phyloP scores from a whole-genome alignment of 2,888 invertebrate genomes.

The Lochmaea capreae region DNA sequence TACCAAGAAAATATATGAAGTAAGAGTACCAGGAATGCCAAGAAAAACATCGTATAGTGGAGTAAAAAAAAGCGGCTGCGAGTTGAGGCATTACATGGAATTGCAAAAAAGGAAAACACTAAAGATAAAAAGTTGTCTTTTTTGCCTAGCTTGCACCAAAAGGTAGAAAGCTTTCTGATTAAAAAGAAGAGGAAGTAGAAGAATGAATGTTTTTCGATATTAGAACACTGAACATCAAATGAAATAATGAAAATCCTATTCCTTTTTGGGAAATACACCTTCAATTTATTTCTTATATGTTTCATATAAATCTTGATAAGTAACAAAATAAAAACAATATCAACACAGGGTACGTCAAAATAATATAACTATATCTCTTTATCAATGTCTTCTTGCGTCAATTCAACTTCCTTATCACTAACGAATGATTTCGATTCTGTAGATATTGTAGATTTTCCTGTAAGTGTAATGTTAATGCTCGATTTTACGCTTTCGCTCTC shows the following conservation, averaged over 20 bases:
- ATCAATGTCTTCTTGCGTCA: slow-evolving; percentile 11
- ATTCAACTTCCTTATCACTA: slow-evolving; percentile 10
- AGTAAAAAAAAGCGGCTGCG: too few species aligned
- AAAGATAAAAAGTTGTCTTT: too few species aligned
- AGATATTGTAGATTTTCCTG: background rate
- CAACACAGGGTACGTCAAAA: background rate
- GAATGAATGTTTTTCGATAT: too few species aligned
- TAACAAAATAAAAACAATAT: slow-evolving; percentile 7
- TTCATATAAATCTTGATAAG: slow-evolving; percentile 4
- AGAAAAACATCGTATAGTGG: too few species aligned
- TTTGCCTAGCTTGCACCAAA: too few species aligned
- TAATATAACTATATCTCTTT: slow-evolving; percentile 1
- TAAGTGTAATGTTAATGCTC: background rate
- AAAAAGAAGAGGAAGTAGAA: too few species aligned
- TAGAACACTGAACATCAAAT: too few species aligned
- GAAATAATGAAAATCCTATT: background rate
- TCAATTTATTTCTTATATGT: slow-evolving; percentile 4
- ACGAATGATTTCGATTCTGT: background rate
- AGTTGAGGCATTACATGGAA: too few species aligned
- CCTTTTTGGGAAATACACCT: slow-evolving; percentile 2
- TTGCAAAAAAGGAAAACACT: too few species aligned
- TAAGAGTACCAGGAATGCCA: too few species aligned
- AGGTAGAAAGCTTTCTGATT: too few species aligned
- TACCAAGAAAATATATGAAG: too few species aligned
- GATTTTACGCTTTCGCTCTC: background rate